A percentile compares a stretch with the other conserved stretches of the same genome.
phyloP scores from a whole-genome alignment of 2,113 vertebrate species.

The Chaetodon trifascialis region DNA sequence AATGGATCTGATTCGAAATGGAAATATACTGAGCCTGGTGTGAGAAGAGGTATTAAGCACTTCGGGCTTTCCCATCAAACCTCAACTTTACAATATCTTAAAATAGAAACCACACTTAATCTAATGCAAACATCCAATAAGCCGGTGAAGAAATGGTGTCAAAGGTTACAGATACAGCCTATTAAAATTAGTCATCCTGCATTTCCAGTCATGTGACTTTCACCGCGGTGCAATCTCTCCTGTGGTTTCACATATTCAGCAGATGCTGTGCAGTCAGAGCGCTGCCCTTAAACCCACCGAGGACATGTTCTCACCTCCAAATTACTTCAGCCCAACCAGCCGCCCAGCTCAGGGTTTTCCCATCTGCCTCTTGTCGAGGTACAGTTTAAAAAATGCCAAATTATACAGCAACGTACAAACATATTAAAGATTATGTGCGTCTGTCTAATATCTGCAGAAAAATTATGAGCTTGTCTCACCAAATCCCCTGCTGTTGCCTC shows the following conservation, averaged over 20 bases:
- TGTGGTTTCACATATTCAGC: conserved; percentile 11
- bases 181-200: background rate
- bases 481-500: background rate
- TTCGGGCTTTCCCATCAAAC: background rate
- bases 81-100: background rate
- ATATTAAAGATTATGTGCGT: background rate
- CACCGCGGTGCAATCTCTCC: background rate
- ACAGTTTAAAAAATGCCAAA: background rate
- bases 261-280: conserved; percentile 19
- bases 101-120: background rate
- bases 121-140: background rate
- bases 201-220: conserved; percentile 39
- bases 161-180: background rate
- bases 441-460: background rate
- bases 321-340: conserved; percentile 52
- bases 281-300: conserved; percentile 23
- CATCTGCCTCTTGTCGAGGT: conserved; percentile 1
- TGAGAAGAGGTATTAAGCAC: background rate
- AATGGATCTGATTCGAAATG: background rate
- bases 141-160: background rate
- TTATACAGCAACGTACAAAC: background rate
- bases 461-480: background rate
- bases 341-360: conserved; percentile 31
- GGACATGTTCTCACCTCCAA: conserved; percentile 18
- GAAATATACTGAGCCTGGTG: background rate